Evolutionary conservation across 1,140 invertebrate genomes (phyloP), one percentile per base, ranked within the genome.

Genomic region (Drosophila grimshawi): DNA sequence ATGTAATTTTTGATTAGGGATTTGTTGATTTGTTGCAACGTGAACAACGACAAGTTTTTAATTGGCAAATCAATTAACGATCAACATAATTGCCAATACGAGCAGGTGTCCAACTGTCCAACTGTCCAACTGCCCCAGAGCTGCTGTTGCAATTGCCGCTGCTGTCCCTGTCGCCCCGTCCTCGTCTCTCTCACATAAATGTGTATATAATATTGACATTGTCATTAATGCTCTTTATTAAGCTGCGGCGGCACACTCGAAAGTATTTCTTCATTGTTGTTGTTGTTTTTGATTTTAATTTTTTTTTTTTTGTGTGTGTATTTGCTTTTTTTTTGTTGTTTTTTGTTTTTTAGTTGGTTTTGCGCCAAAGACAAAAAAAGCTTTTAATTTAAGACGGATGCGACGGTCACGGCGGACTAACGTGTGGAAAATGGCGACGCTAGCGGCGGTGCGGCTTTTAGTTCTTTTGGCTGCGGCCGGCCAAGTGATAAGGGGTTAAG

Each of bases 351-450:
- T 37, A 27, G 48, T 63, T 41, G 48, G 35, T 46, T 53, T 46
- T 55, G 39, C 29, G 69, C 37, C 57, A 63, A 71, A 76, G 57
- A 59, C 61, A 76, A 73, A 76, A 63, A 71, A 76, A 66, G 63
- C 74, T 79, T 79, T 79, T 77, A 77, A 79, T 79, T 77, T 67
- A 77, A 76, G 68, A 79, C 64, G 64, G 53, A 75, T 62, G 72
- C 76, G 60, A 6, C 55, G 37, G 41, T 55, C 11, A 43, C 60
- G 59, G 49, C 57, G 57, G 48, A 51, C 57, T 61, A 53, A 71
- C 30, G 53, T 57, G 69, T 62, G 57, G 66, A 60, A 74, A 74
- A 68, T 69, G 66, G 56, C 57, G 33, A 56, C 53, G 62, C 19
- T 55, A 32, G n/a, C 55, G 55, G 3, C 64, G n/a, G 59, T 48